phyloP scores from a whole-genome alignment of 2,113 vertebrate genomes.

The Antennarius striatus region DNA sequence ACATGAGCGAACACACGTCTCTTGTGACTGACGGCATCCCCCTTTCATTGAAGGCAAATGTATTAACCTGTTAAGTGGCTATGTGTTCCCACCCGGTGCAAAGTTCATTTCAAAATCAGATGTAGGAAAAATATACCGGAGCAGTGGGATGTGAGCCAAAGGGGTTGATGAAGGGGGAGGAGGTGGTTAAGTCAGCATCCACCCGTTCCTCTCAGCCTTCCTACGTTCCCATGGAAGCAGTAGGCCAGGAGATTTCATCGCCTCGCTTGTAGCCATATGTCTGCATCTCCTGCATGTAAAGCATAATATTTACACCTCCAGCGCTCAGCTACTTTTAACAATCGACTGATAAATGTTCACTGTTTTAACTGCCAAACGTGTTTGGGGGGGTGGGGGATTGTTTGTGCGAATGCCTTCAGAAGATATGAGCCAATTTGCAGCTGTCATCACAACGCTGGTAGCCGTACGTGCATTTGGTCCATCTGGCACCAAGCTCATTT shows the following conservation, averaged over 20 bases:
- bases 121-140: constrained; percentile 40
- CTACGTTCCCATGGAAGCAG: constrained; percentile 29
- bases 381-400: neutral
- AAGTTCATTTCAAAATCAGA: constrained; percentile 50
- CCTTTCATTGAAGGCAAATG: constrained; percentile 43
- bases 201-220: constrained; percentile 32
- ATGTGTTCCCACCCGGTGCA: constrained; percentile 42
- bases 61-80: constrained; percentile 54
- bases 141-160: constrained; percentile 31
- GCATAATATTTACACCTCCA: constrained; percentile 16
- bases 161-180: constrained; percentile 45
- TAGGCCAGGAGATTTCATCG: constrained; percentile 40
- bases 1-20: constrained; percentile 35
- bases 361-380: constrained; percentile 2
- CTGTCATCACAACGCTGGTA: constrained; percentile 10
- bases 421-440: constrained; percentile 1
- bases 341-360: constrained; percentile 3
- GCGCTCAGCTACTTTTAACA: constrained; percentile 7
- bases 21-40: constrained; percentile 39
- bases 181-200: constrained; percentile 47
- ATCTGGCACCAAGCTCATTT: constrained; percentile 29
- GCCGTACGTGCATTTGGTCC: constrained; percentile 5
- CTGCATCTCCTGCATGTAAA: constrained; percentile 8
- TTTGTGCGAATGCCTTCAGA: neutral
- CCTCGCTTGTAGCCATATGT: constrained; percentile 24